Evolutionary conservation across 2,113 vertebrate genomes (phyloP).

Genomic region (Entosphenus tridentatus): DNA sequence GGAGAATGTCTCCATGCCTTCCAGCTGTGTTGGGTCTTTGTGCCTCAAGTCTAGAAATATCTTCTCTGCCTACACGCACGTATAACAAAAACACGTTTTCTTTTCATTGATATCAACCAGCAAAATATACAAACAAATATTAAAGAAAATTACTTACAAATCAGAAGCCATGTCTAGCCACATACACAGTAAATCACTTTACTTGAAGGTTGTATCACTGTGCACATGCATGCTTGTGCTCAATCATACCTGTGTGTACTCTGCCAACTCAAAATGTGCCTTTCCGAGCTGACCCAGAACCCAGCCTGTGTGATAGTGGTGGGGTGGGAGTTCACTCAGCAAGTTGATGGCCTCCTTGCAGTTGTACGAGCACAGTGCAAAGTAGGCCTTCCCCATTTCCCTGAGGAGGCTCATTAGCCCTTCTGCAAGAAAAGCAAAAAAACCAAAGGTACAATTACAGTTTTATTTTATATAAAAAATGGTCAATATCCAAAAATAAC

Average conservation of each 20-base stretch:
- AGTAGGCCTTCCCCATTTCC: conserved; percentile 80
- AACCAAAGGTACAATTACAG: not conserved
- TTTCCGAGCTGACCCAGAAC: conserved; percentile 77
- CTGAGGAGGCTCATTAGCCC: conserved; percentile 76
- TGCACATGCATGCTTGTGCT: too few species aligned
- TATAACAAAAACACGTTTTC: not conserved
- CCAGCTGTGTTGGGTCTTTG: conserved; percentile 74
- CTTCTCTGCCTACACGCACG: conserved; percentile 48
- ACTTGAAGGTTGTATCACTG: not conserved
- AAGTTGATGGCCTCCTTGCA: conserved; percentile 82
- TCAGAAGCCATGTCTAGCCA: not conserved
- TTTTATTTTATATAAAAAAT: not conserved
- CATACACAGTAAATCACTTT: not conserved
- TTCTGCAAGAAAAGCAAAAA: conserved; percentile 36
- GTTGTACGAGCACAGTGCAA: conserved; percentile 84
- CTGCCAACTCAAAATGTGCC: conserved; percentile 85
- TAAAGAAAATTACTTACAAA: not conserved
- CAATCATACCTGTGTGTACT: conserved; percentile 66
- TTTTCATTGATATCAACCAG: too few species aligned
- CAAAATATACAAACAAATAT: too few species aligned
- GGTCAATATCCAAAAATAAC: not conserved
- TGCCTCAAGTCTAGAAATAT: conserved; percentile 82
- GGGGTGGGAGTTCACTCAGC: conserved; percentile 68
- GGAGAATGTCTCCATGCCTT: conserved; percentile 96
- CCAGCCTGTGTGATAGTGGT: conserved; percentile 96